A percentile compares a stretch with the other conserved stretches of the same genome.
phyloP scores from a whole-genome alignment of 2,888 invertebrate species.

The Oasisia sp. region DNA sequence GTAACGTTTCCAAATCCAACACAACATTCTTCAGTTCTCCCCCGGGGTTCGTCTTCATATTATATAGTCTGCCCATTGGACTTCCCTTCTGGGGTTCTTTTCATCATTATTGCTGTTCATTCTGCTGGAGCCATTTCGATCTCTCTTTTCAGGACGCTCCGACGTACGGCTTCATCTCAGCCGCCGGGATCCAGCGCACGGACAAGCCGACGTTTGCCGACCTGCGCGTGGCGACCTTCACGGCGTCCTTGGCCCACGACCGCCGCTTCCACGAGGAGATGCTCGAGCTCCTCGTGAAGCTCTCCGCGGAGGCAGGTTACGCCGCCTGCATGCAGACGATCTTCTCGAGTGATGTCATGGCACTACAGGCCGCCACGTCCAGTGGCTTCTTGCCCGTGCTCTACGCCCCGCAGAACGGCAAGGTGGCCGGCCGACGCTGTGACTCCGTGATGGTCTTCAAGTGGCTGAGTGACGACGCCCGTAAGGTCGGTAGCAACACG shows the following conservation, averaged over 20 bases:
- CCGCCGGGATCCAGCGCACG: background rate
- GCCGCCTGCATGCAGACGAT: slow-evolving; percentile 3
- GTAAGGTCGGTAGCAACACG: background rate
- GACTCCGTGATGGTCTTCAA: background rate
- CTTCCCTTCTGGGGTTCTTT: too few species aligned
- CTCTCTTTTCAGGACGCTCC: background rate
- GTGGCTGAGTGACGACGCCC: background rate
- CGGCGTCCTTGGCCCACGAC: background rate
- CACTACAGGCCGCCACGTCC: background rate
- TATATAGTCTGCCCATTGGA: too few species aligned
- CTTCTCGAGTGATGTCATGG: background rate
- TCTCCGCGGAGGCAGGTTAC: background rate
- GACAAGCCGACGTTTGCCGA: slow-evolving; percentile 2
- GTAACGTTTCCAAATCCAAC: too few species aligned
- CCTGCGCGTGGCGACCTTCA: background rate
- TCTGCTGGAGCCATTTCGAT: too few species aligned
- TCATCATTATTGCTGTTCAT: too few species aligned
- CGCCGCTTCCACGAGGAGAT: background rate
- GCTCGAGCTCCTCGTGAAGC: background rate
- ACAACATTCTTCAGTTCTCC: too few species aligned
- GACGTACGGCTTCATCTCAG: background rate
- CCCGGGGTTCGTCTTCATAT: too few species aligned
- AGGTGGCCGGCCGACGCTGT: background rate
- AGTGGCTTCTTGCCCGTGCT: background rate
- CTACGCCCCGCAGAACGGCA: slow-evolving; percentile 6